Conservation (phyloP, 1,140 invertebrate species). For the Dendrolimus punctatus region DNA sequence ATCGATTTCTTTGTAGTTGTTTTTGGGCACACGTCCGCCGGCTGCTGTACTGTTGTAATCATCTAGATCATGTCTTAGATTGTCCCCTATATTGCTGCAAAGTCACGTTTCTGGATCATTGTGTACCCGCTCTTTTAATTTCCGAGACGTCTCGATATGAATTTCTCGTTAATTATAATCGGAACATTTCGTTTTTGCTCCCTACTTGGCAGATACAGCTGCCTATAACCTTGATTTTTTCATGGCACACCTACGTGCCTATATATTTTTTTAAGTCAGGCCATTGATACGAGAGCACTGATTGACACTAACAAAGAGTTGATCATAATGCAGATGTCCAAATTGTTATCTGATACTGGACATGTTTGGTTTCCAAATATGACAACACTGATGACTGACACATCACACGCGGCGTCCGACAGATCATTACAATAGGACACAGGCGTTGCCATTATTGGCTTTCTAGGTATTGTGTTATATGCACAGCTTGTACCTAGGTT, state of each 20-base stretch:
- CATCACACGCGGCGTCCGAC: conserved; percentile 19
- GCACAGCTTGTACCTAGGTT: conserved; percentile 33
- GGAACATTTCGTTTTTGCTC: conserved; percentile 33
- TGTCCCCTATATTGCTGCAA: conserved; percentile 51
- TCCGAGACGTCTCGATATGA: conserved; percentile 41
- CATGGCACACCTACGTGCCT: conserved; percentile 21
- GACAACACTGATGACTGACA: conserved; percentile 40
- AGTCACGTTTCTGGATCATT: conserved; percentile 56
- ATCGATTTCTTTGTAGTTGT: conserved; percentile 63
- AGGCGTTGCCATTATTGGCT: conserved; percentile 24
- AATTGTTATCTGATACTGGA: conserved; percentile 52
- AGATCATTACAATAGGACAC: conserved; percentile 38
- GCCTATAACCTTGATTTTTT: conserved; percentile 27
- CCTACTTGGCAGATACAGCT: conserved; percentile 19
- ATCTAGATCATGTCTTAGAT: conserved; percentile 64
- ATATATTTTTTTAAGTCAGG: conserved; percentile 27
- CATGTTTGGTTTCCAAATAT: conserved; percentile 41
- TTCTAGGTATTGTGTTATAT: conserved; percentile 31
- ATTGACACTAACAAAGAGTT: conserved; percentile 48
- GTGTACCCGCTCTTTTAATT: conserved; percentile 52
- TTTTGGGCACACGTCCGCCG: conserved; percentile 47
- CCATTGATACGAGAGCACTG: conserved; percentile 35
- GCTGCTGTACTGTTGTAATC: conserved; percentile 55
- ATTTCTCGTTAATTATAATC: conserved; percentile 57
- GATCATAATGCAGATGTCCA: conserved; percentile 51